Base-by-base conservation (phyloP, 2,113 vertebrate genomes). In the Etheostoma cragini region DNA sequence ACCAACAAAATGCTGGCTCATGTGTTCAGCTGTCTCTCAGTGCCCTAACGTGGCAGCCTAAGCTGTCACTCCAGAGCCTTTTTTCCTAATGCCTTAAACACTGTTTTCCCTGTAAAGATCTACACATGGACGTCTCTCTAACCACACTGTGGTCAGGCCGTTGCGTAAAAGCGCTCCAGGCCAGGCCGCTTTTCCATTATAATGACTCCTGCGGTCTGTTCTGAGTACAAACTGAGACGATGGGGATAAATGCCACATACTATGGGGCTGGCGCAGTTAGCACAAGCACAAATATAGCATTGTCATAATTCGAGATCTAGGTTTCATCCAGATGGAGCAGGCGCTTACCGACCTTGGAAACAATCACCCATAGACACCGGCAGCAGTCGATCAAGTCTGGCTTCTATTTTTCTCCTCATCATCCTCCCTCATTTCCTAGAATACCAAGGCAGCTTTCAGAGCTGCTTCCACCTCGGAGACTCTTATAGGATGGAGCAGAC, bases 361-460 rank as follows among this genome's bases (percentile, higher is more conserved):
- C 78, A 83, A 84, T 81, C 63, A 6, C 5, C 12, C 65, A 46
- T 76, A 81, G 47, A 70, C 5, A 21, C 26, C 64, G 42, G 65
- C 78, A 80, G 54, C 83, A 78, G 46, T 58, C 24, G 70, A 72
- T 88, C 76, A 87, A 87, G 74, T 88, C 78, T 84, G 69, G 69
- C 47, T 86, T 86, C 56, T 83, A 8, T 88, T 86, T 80, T 53
- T 78, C 65, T 65, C 46, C 19, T 58, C 33, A 76, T 74, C 80
- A 69, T 73, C 78, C 49, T 80, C 58, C 83, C 78, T 82, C 21
- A 26, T 93, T 88, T 92, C 75, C 71, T 76, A 99, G 98, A 98
- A 93, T 98, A 98, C 95, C 97, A 98, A 90, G 97, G 97, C 91
- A 99, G 97, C 89, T 98, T 99, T 91, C 97, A 98, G 82, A 98